Percentiles rank a stretch among this genome's conserved stretches.
phyloP scores from a whole-genome alignment of 2,888 invertebrate genomes.

The Sinhomidia bicolor region DNA sequence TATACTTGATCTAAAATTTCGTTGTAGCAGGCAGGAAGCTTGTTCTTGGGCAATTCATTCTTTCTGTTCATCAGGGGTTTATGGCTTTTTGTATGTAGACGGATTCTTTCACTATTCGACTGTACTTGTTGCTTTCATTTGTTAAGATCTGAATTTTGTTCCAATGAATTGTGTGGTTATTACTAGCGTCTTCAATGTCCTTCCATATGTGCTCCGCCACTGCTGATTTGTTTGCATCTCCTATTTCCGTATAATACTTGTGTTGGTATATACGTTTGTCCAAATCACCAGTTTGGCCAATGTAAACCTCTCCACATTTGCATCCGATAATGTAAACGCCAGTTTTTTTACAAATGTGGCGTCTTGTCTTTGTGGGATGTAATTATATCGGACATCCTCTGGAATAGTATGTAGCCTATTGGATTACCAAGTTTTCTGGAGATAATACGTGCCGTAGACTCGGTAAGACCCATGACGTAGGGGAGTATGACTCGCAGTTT shows the following conservation, averaged over 20 bases:
- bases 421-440: slow-evolving; percentile 26
- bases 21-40: too few relatives aligned
- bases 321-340: slow-evolving; percentile 5
- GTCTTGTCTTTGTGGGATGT: not conserved
- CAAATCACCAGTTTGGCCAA: slow-evolving; percentile 17
- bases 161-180: not conserved
- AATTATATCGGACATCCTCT: not conserved
- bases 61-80: too few relatives aligned
- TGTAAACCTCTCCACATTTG: not conserved
- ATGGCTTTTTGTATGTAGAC: too few relatives aligned
- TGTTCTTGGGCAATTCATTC: too few relatives aligned
- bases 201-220: not conserved
- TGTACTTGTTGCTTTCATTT: too few relatives aligned
- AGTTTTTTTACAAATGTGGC: not conserved
- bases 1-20: too few relatives aligned
- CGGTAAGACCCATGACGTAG: not conserved
- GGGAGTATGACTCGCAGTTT: not conserved
- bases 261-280: not conserved
- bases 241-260: too few relatives aligned
- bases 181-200: not conserved
- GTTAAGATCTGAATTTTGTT: not conserved
- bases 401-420: slow-evolving; percentile 5
- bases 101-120: too few relatives aligned
- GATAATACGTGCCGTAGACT: not conserved
- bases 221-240: too few relatives aligned